Base-by-base conservation (phyloP, 2,797 vertebrate species). In the Acropternis orthonyx region DNA sequence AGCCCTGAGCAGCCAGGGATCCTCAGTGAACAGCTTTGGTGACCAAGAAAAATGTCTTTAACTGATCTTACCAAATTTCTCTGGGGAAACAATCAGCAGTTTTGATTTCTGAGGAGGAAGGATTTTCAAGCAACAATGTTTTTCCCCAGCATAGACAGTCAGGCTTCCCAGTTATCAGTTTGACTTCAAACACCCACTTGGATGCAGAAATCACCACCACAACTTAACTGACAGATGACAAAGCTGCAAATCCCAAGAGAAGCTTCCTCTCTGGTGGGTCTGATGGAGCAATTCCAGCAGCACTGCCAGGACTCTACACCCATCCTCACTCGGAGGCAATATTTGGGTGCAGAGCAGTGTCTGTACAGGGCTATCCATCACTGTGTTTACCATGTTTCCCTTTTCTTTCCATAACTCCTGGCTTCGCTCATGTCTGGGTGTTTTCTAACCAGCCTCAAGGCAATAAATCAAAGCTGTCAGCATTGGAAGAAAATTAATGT, bases 391-490 rank as follows among this genome's bases (percentile, higher is more conserved):
- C 93, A 72, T 88, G 63, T 95, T 96, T 95, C 84, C 85, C 76
- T 91, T 95, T 86, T 88, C 92, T 89, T 93, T 92, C 95, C 90
- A 83, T 94, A 96, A 93, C 93, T 96, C 94, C 91, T 95, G 96
- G 94, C 94, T 95, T 96, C 27, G 14, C 95, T 97, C 93, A 96
- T 43, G 95, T 96, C 96, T 96, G 96, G 80, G 93, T 96, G 87
- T 96, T 97, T 97, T 97, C 94, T 96, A 95, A 86, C 89, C 87
- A 95, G 88, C 90, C 93, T 92, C 54, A 66, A 73, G 87, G 96
- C 77, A 89, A 97, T 97, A 97, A 97, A 97, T 97, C 97, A 97
- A 95, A 96, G 92, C 85, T 97, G 97, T 97, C 97, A 97, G 88
- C 74, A 23, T 76, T 90, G 96, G 91, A 93, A 88, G 96, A 96